A percentile compares a stretch with the other conserved stretches of the same genome.
Evolutionary conservation across 2,888 invertebrate species (phyloP).

Genomic region (Microplitis deprimator): DNA sequence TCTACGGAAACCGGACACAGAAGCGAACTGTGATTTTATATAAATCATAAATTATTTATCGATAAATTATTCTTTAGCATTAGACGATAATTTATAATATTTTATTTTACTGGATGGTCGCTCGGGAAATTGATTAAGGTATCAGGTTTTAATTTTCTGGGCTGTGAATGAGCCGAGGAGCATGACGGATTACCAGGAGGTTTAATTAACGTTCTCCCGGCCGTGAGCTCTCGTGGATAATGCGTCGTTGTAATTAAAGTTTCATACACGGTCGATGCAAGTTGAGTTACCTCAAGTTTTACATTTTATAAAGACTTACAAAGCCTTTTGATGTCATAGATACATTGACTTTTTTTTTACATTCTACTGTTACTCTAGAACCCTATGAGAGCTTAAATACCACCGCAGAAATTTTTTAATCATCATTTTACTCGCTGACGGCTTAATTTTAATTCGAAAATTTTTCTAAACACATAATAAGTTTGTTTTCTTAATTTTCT

Average conservation of each 20-base stretch:
- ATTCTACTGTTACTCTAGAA: neutral
- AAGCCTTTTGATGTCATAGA: constrained; percentile 8
- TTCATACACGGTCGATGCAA: constrained; percentile 11
- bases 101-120: too few relatives aligned
- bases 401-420: too few relatives aligned
- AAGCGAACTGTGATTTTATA: neutral
- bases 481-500: too few relatives aligned
- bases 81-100: neutral
- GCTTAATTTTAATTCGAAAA: too few relatives aligned
- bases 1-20: constrained; percentile 20
- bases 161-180: constrained; percentile 9
- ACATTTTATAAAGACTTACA: neutral
- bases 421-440: too few relatives aligned
- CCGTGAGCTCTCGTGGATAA: constrained; percentile 19
- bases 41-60: constrained; percentile 1
- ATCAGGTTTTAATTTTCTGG: neutral
- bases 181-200: constrained; percentile 29
- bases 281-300: neutral
- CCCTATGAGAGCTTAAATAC: too few relatives aligned
- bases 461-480: too few relatives aligned
- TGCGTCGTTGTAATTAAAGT: constrained; percentile 33
- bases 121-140: neutral
- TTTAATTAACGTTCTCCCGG: constrained; percentile 28
- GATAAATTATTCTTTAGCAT: neutral
- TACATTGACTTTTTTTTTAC: neutral